Evolutionary conservation across 2,888 invertebrate genomes (phyloP), one percentile per base, ranked within the genome.

Genomic region (Conchocele bisecta): DNA sequence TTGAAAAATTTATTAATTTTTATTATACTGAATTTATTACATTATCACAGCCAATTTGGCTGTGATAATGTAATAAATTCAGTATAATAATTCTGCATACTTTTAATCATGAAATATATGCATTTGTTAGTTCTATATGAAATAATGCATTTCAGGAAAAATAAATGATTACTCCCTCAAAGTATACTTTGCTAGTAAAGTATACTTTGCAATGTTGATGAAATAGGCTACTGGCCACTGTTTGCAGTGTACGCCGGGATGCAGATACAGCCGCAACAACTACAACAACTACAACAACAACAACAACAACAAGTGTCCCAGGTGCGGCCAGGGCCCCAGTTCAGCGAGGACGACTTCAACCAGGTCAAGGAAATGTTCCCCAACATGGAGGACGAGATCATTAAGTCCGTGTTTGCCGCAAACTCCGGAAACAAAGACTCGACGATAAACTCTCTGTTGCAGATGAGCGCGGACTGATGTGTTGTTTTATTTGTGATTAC

Each of bases 351-450:
- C 41, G 92, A 92, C 70, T 83, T 92, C 33, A 88, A 89, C 63
- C 91, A 90, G 75, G 84, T 98, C 81, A 95, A 95, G 88, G 98
- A 98, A 92, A 98, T 98, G 97, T 98, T 99, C 92, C 98, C 98
- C 1, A 95, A 95, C 88, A 94, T 98, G 88, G 98, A 98, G 88
- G 95, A 95, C 81, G 97, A 98, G 87, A 97, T 98, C 5, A 95
- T 98, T 64, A 95, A 95, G 89, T 96, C 97, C 0, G 96, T 98
- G 24, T 94, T 96, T 86, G 97, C 97, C 90, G 96, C 95, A 4
- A 97, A 97, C 89, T 92, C 94, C 46, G 97, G 97, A 0, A 95
- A 97, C 91, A 97, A 97, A 89, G 97, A 97, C 88, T 94, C 94
- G 15, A 96, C 97, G 7, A 95, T 98, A 86, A 97, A 97, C 92